A percentile compares a stretch with the other conserved stretches of the same genome.
phyloP scores from a whole-genome alignment of 1,140 invertebrate genomes.

The Euschistus heros region DNA sequence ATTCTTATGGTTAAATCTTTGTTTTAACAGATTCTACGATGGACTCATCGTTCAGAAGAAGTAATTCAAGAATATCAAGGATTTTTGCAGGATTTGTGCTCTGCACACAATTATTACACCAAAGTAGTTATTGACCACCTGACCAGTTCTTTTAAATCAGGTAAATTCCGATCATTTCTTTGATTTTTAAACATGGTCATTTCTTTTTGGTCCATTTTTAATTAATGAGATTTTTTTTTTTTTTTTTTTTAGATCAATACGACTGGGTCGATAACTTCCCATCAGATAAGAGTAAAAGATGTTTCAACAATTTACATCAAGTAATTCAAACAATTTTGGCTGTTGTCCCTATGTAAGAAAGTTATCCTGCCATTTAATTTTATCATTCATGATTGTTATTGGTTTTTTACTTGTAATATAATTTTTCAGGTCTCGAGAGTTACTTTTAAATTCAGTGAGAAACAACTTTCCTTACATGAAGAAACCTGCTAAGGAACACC shows the following conservation, averaged over 20 bases:
- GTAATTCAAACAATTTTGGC: constrained; percentile 43
- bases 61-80: constrained; percentile 43
- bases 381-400: constrained; percentile 20
- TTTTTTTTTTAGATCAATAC: constrained; percentile 32
- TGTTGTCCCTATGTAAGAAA: constrained; percentile 51
- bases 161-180: constrained; percentile 32
- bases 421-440: constrained; percentile 41
- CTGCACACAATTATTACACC: constrained; percentile 48
- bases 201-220: constrained; percentile 10
- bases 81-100: constrained; percentile 50
- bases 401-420: constrained; percentile 16
- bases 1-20: no score
- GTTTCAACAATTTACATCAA: constrained; percentile 44
- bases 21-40: constrained; percentile 39
- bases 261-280: constrained; percentile 38
- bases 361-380: constrained; percentile 22
- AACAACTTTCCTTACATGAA: constrained; percentile 54
- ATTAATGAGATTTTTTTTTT: constrained; percentile 22
- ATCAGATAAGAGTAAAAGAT: constrained; percentile 36
- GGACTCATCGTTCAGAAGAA: constrained; percentile 40
- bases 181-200: neutral
- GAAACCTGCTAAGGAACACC: constrained; percentile 36
- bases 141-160: constrained; percentile 43
- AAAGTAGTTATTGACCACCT: constrained; percentile 46
- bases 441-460: constrained; percentile 41